Conservation (phyloP, 1,140 invertebrate genomes). For the Araneus ventricosus region DNA sequence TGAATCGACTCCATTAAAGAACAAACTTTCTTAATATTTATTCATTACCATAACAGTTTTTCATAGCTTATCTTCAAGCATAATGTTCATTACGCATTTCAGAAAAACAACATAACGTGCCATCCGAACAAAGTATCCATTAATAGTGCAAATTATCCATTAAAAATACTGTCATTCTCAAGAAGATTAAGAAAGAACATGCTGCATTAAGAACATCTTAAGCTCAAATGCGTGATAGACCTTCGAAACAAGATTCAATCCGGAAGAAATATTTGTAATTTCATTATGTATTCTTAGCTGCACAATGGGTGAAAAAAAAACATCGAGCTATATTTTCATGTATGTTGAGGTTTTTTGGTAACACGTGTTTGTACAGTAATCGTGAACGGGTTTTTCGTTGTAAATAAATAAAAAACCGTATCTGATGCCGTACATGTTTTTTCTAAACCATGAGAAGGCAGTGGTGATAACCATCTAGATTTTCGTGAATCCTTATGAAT, state of each 20-base stretch:
- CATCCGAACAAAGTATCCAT: not conserved
- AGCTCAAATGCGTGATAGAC: not conserved
- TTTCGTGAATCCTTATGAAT: conserved; percentile 11
- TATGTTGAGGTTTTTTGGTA: not conserved
- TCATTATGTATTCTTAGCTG: not conserved
- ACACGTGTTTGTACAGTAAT: not conserved
- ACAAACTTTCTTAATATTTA: no score
- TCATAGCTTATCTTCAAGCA: no score
- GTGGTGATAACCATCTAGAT: conserved; percentile 4
- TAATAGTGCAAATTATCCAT: not conserved
- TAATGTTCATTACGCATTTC: not conserved
- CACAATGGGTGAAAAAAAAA: not conserved
- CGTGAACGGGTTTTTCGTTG: not conserved
- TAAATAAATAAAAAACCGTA: not conserved
- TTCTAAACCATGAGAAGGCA: not conserved
- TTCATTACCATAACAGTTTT: no score
- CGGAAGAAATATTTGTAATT: conserved; percentile 19
- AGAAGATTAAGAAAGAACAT: not conserved
- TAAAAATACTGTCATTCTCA: not conserved
- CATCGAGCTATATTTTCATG: not conserved
- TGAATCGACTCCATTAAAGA: no score
- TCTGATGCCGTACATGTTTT: not conserved
- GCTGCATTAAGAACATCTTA: not conserved
- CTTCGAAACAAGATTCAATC: not conserved
- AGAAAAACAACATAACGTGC: not conserved